A percentile compares a stretch with the other conserved stretches of the same genome.
phyloP scores from a whole-genome alignment of 2,113 vertebrate species.

The Ictalurus furcatus region DNA sequence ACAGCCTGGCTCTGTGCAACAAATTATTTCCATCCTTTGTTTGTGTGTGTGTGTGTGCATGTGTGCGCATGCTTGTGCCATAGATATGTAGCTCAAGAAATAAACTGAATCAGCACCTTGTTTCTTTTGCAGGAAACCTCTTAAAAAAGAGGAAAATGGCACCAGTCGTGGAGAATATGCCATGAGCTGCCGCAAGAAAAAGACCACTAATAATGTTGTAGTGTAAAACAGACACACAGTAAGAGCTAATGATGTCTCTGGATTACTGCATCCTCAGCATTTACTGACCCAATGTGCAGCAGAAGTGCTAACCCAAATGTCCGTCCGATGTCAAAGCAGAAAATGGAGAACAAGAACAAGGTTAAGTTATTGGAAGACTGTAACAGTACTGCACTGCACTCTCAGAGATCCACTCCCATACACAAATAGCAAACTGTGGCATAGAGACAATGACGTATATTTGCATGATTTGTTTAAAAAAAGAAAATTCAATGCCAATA shows the following conservation, averaged over 20 bases:
- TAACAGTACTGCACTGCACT: neutral
- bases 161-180: conserved; percentile 88
- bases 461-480: conserved; percentile 16
- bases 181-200: conserved; percentile 91
- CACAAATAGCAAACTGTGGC: conserved; percentile 12
- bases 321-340: conserved; percentile 5
- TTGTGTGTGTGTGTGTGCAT: neutral
- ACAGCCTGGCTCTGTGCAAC: neutral
- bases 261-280: conserved; percentile 35
- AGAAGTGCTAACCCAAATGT: neutral
- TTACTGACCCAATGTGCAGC: neutral
- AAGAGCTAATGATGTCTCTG: conserved; percentile 51
- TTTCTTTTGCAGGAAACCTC: conserved; percentile 83
- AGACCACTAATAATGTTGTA: conserved; percentile 80
- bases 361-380: conserved; percentile 8
- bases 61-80: neutral
- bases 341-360: conserved; percentile 4
- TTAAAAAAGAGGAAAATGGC: conserved; percentile 91
- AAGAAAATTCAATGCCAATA: neutral
- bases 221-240: conserved; percentile 72
- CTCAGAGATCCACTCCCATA: neutral
- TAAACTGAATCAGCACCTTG: conserved; percentile 51
- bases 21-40: conserved; percentile 10
- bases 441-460: conserved; percentile 16
- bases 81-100: conserved; percentile 28